Evolutionary conservation across 2,888 invertebrate genomes (phyloP).

Genomic region (Agelastica alni): DNA sequence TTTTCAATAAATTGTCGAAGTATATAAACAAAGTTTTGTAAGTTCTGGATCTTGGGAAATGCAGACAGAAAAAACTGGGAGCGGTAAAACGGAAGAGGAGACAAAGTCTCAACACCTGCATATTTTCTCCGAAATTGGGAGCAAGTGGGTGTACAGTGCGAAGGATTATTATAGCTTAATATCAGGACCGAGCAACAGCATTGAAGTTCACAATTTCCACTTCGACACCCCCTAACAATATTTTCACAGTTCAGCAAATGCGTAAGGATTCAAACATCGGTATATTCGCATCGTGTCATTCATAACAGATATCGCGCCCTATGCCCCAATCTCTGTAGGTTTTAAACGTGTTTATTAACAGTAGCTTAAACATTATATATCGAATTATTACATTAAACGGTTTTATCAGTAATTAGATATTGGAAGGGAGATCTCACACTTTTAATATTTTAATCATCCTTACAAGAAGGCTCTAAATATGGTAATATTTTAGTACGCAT

Average conservation of each 20-base stretch:
- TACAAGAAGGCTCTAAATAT: neutral
- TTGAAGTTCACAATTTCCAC: conserved; percentile 44
- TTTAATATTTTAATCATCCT: neutral
- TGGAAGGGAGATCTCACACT: neutral
- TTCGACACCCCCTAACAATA: conserved; percentile 48
- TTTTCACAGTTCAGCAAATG: conserved; percentile 48
- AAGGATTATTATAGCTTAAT: conserved; percentile 40
- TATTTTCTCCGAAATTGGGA: conserved; percentile 24
- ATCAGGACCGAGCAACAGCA: conserved; percentile 42
- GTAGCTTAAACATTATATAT: conserved; percentile 31
- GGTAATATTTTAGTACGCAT: too few species aligned
- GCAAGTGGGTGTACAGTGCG: conserved; percentile 25
- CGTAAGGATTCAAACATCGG: conserved; percentile 35
- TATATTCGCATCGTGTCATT: conserved; percentile 29
- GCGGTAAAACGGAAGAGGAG: conserved; percentile 2
- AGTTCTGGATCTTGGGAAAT: too few species aligned
- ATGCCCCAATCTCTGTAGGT: conserved; percentile 17
- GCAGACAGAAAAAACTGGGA: neutral
- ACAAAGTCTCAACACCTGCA: conserved; percentile 33
- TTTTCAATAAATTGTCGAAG: too few species aligned
- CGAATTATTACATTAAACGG: conserved; percentile 17
- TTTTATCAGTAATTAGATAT: conserved; percentile 1
- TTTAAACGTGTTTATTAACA: conserved; percentile 28
- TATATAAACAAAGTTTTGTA: too few species aligned
- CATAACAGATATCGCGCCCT: conserved; percentile 26